Base-by-base conservation (phyloP, 2,888 invertebrate genomes). In the Anoplius nigerrimus region DNA sequence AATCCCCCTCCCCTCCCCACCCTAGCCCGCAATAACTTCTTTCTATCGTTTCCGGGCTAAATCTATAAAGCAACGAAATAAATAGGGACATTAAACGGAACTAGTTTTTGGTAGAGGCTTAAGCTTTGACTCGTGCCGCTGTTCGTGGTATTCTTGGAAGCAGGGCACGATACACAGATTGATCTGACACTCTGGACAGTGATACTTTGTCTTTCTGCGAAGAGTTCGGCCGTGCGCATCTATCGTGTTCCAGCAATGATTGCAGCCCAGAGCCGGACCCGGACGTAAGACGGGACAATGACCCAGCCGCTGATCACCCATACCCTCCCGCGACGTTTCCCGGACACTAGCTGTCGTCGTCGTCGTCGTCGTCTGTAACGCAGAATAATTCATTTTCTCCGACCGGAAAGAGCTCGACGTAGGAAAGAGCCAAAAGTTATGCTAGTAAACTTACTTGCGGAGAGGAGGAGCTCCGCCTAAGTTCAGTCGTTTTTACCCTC, bases 241-340 rank as follows among this genome's bases (percentile, higher is more conserved):
- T 54, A 95, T 94, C 0, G 96, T 95, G 87, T 96, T 96, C 96
- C 96, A 96, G 89, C 96, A 96, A 87, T 94, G 96, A 89, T 96
- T 96, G 89, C 96, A 96, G 78, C 95, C 95, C 72, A 96, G 90
- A 2, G 96, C 95, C 4, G 96, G 95, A 0, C 96, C 96, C 8
- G 94, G 93, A 62, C 96, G 90, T 58, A 95, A 93, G 11, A 94
- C 94, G 8, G 96, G 96, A 85, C 96, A 96, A 89, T 96, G 96
- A 83, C 94, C 94, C 56, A 94, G 94, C 66, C 95, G 90, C 83
- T 78, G 90, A 61, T 84, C 86, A 2, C 84, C 81, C 20, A 74
- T 73, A 48, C 71, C 79, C 27, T 83, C 83, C 0, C 82, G 71
- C 22, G 69, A 16, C 11, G 78, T 78, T 16, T 74, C 74, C 64